Percentiles rank a stretch among this genome's conserved stretches.
Evolutionary conservation across 23 tunicate species (phyloP).

Genomic region (Aplidium turbinatum): DNA sequence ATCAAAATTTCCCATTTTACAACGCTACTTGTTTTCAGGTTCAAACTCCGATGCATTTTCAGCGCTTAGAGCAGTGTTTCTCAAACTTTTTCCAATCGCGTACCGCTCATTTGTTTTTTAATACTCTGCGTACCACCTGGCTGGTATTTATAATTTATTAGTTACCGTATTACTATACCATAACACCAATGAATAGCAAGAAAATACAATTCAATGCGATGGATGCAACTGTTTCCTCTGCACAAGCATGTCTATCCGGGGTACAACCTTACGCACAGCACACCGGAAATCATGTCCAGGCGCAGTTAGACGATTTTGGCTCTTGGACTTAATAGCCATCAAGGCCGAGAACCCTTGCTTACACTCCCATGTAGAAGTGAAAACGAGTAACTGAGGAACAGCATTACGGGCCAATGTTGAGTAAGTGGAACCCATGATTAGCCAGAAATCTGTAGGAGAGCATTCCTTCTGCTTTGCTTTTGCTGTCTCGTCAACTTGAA

Average conservation of each 20-base stretch:
- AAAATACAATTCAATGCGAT: neutral
- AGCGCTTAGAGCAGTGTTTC: too few relatives aligned
- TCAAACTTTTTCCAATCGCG: too few relatives aligned
- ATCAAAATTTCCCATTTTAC: too few relatives aligned
- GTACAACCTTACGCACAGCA: slow-evolving; percentile 37
- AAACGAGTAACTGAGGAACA: slow-evolving; percentile 57
- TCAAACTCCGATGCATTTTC: too few relatives aligned
- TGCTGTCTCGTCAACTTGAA: slow-evolving; percentile 55
- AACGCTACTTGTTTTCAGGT: too few relatives aligned
- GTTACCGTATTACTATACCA: too few relatives aligned
- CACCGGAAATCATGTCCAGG: slow-evolving; percentile 43
- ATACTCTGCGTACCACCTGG: too few relatives aligned
- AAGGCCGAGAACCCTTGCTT: slow-evolving; percentile 59
- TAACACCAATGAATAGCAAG: slow-evolving; percentile 31
- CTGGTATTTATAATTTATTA: too few relatives aligned
- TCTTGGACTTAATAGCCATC: slow-evolving; percentile 45
- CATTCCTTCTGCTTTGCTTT: slow-evolving; percentile 52
- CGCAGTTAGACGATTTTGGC: slow-evolving; percentile 60
- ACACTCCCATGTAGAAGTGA: slow-evolving; percentile 57
- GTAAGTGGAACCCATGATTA: slow-evolving; percentile 52
- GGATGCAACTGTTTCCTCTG: slow-evolving; percentile 34
- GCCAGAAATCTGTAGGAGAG: slow-evolving; percentile 68
- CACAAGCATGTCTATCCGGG: slow-evolving; percentile 26
- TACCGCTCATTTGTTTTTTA: too few relatives aligned
- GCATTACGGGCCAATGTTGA: slow-evolving; percentile 50